These are phyloP conservation scores for Melanotaenia pygmaea DNA, from an alignment of 2,797 vertebrate genomes.

Conservation along the genomic window DNA sequence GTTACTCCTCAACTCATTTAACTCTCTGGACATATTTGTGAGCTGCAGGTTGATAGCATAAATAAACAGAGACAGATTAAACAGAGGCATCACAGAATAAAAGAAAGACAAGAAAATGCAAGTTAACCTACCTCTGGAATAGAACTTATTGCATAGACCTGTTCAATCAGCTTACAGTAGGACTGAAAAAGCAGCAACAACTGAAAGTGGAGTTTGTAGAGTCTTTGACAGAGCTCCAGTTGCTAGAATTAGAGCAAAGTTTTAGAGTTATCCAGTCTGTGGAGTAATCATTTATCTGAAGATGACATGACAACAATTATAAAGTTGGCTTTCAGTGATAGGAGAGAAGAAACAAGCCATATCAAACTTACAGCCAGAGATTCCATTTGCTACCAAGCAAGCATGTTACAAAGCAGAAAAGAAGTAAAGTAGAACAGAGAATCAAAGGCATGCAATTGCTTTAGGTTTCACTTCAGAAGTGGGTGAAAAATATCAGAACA, in stretches of 20 bases:
- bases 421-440: slow-evolving; percentile 85
- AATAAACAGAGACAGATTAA: slow-evolving; percentile 11
- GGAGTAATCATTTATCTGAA: slow-evolving; percentile 2
- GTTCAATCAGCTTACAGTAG: slow-evolving; percentile 98
- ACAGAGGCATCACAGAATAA: background rate
- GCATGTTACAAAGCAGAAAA: slow-evolving; percentile 92
- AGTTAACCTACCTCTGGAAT: slow-evolving; percentile 90
- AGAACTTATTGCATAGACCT: slow-evolving; percentile 91
- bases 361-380: slow-evolving; percentile 98
- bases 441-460: slow-evolving; percentile 87
- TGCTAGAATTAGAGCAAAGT: slow-evolving; percentile 81
- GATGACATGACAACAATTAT: background rate
- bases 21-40: slow-evolving; percentile 93
- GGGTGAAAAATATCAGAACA: slow-evolving; percentile 55
- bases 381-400: slow-evolving; percentile 99
- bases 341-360: slow-evolving; percentile 58
- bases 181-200: slow-evolving; percentile 98
- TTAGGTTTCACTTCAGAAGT: slow-evolving; percentile 71
- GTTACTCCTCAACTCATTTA: slow-evolving; percentile 91
- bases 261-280: background rate
- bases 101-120: slow-evolving; percentile 6
- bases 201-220: slow-evolving; percentile 99
- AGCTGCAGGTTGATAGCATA: slow-evolving; percentile 79
- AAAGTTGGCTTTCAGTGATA: slow-evolving; percentile 4
- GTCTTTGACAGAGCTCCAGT: slow-evolving; percentile 96